Base-by-base conservation (phyloP, 2,113 vertebrate genomes). In the Calyptomena viridis region DNA sequence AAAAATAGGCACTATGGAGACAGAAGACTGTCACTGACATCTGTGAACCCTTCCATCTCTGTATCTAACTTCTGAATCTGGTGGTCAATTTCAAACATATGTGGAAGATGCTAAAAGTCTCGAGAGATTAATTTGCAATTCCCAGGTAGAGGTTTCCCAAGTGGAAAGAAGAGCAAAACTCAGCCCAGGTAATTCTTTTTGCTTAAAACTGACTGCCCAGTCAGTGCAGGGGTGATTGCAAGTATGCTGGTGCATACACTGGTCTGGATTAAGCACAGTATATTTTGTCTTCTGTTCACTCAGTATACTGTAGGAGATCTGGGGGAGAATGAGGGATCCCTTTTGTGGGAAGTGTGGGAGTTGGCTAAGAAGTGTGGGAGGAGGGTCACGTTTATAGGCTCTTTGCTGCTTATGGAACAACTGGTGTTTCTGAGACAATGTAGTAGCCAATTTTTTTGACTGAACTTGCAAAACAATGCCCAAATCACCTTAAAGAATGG, bases 211-310 rank as follows among this genome's bases (percentile, higher is more conserved):
- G 67, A 3, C 44, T 90, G 50, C 58, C 49, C 9, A 27, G 62
- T 68, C 52, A 47, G 23, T 5, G 30, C 35, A 39, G 19, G 21
- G 52, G 14, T 87, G 24, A 42, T 56, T 59, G 30, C 20, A 17
- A n/a, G 46, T 1, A 1, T 21, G 59, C 44, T 56, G 25, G 7
- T 90, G 55, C 12, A 2, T n/a, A 21, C 15, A 13, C 16, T 0
- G 3, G 42, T 85, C 28, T 58, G 46, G 31, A 40, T 22, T 56
- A 39, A 31, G n/a, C 20, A 10, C 18, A 20, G 37, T 47, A 1
- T 27, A 4, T 89, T 73, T 80, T 64, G 50, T 49, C 92, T 58
- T 78, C 31, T 60, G 28, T 64, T 90, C 30, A 17, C 14, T 19
- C 5, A 1, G 24, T 7, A 4, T 50, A 50, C 18, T 9, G 1